Evolutionary conservation across 37 sponge, comb jelly and placozoan genomes (phyloP), one percentile per base, ranked within the genome.

Genomic region (Cliona cf. orientalis): DNA sequence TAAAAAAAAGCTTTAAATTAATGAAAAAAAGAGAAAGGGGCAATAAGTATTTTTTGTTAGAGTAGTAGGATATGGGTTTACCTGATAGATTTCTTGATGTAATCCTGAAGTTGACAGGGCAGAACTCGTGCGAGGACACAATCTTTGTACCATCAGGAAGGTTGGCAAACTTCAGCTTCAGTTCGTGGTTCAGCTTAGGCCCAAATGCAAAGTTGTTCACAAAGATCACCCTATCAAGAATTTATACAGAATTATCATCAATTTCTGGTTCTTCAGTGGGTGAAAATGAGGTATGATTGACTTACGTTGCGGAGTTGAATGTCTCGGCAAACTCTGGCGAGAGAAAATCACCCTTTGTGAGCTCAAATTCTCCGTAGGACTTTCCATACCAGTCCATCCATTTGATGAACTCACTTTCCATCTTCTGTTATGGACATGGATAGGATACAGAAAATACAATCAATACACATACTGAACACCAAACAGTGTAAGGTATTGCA

Each of bases 321-420:
- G 86, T 78, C 4, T 72, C 70, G 0, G 73, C 28, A 59, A 89
- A 88, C 35, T 87, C 71, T 29, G 80, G 73, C 67, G 75, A 84
- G 69, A 98, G 58, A 59, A 98, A 98, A 72, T 98, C 94, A 68
- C 96, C 99, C 46, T 89, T 83, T 3, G 91, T 46, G 26, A 96
- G 76, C 63, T 96, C 92, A 79, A 84, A 98, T 35, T 96, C 93
- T 41, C 95, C 90, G 70, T 74, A 98, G 29, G 83, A 80, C 78
- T 98, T 98, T 9, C 99, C 99, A 55, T 95, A 98, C 90, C 95
- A 98, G 35, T 86, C 93, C 99, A 96, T 98, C 99, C 99, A 98
- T 72, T 84, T 85, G 23, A 85, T 49, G 66, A 98, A 98, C 58
- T 96, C 87, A 46, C 66, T 75, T 49, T 96, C 93, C 93, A 98